Conservation (phyloP, 2,113 vertebrate species). For the Bagarius yarrelli region DNA sequence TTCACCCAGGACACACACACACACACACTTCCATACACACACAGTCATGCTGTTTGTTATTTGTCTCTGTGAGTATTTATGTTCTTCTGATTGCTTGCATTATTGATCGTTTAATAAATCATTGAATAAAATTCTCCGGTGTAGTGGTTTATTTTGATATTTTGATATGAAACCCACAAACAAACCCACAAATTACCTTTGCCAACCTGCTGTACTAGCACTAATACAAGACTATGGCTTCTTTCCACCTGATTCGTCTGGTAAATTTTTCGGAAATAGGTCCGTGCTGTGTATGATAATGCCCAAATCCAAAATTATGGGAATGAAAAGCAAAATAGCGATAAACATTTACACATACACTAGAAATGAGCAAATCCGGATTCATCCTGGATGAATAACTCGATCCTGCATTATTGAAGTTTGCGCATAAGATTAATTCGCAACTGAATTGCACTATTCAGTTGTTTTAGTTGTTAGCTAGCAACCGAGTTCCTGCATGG, state of each 20-base stretch:
- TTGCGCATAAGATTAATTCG: too few species aligned
- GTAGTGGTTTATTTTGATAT: neutral
- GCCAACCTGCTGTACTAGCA: neutral
- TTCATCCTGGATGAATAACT: too few species aligned
- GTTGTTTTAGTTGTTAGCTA: too few species aligned
- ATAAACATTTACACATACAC: too few species aligned
- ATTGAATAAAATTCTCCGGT: neutral
- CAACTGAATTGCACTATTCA: too few species aligned
- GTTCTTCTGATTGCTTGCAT: neutral
- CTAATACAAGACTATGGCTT: neutral
- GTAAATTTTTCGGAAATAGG: neutral
- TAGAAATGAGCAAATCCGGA: too few species aligned
- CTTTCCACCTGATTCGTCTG: neutral
- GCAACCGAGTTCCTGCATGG: too few species aligned
- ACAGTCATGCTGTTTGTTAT: neutral
- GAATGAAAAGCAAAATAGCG: too few species aligned
- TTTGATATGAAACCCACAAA: neutral
- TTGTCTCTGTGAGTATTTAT: neutral
- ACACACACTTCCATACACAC: neutral
- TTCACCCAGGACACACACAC: constrained; percentile 10
- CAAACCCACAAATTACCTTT: too few species aligned
- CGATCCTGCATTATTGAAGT: too few species aligned
- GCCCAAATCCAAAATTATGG: too few species aligned
- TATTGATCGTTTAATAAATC: neutral
- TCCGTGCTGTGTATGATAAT: neutral